Conservation (phyloP, 2,888 invertebrate species). For the Cryptocephalus primarius region DNA sequence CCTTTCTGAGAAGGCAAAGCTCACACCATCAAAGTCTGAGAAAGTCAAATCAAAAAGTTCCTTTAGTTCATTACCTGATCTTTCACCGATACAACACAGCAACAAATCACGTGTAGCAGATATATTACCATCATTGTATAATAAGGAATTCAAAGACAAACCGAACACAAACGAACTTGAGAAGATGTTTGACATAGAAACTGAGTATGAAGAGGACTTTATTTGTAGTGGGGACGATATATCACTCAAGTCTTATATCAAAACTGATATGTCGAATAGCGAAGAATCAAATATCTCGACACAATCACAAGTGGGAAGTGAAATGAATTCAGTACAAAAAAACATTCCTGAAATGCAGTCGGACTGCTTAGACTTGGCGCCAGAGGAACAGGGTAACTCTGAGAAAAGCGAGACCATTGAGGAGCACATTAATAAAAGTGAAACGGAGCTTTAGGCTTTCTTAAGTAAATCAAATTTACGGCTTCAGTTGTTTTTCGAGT, state of each 20-base stretch:
- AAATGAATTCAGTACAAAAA: too few species aligned
- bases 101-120: slow-evolving; percentile 27
- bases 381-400: too few species aligned
- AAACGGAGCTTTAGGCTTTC: too few species aligned
- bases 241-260: slow-evolving; percentile 9
- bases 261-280: too few species aligned
- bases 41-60: slow-evolving; percentile 26
- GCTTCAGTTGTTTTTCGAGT: too few species aligned
- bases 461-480: too few species aligned
- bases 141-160: slow-evolving; percentile 31
- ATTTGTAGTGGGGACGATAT: slow-evolving; percentile 22
- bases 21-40: slow-evolving; percentile 17
- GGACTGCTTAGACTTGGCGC: too few species aligned
- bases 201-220: slow-evolving; percentile 35
- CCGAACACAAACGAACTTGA: slow-evolving; percentile 26
- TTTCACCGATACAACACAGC: slow-evolving; percentile 25
- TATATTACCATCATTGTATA: slow-evolving; percentile 31
- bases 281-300: too few species aligned
- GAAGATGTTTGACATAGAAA: slow-evolving; percentile 27
- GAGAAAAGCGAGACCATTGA: too few species aligned
- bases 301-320: too few species aligned
- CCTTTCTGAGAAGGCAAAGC: slow-evolving; percentile 5
- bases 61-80: slow-evolving; percentile 27
- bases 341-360: too few species aligned
- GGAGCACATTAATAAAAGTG: too few species aligned